Base-by-base conservation (phyloP, 2,797 vertebrate genomes). In the Neoniphon sammara region DNA sequence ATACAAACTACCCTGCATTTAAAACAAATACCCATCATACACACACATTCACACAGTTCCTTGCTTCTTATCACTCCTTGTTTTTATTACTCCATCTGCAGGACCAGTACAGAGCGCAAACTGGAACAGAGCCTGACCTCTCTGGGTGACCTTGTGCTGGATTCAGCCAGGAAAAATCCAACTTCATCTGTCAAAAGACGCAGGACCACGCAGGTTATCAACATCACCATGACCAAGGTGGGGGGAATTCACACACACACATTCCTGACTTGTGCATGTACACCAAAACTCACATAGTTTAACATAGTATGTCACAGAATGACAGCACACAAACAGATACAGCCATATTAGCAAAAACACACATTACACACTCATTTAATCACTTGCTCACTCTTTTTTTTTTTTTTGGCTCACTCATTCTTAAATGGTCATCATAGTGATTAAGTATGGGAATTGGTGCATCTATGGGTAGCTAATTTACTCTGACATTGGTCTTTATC, bases 221-320 rank as follows among this genome's bases (percentile, higher is more conserved):
- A 96, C 91, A 98, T 98, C 93, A 97, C 96, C 47, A 86, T 98
- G 96, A 95, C 93, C 5, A 96, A 97, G 93, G 97, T 98, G 91
- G 87, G 81, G 73, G 75, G 87, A 65, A 74, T 53, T 70, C 67
- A 54, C 39, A 52, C 58, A 55, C 30, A 75, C 25, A 3, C 12
- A 75, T 14, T 15, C 8, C 53, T 5, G 4, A 68, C 47, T 53
- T 70, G 5, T 52, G 59, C 65, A 73, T 63, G 25, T 54, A 63
- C 44, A 58, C n/a, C 14, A 27, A 5, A 4, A 15, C 6, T 5
- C 30, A 2, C 25, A 15, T 14, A 31, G 5, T 30, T 31, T 4
- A 42, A 42, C 39, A 14, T 11, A 36, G 34, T 36, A 36, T 36
- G 34, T 36, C 34, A 36, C 34, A 36, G 7, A 36, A 36, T 1